Conservation (phyloP, 92 coral and sea anemone genomes). For the Hydrozoanthus gracilis region DNA sequence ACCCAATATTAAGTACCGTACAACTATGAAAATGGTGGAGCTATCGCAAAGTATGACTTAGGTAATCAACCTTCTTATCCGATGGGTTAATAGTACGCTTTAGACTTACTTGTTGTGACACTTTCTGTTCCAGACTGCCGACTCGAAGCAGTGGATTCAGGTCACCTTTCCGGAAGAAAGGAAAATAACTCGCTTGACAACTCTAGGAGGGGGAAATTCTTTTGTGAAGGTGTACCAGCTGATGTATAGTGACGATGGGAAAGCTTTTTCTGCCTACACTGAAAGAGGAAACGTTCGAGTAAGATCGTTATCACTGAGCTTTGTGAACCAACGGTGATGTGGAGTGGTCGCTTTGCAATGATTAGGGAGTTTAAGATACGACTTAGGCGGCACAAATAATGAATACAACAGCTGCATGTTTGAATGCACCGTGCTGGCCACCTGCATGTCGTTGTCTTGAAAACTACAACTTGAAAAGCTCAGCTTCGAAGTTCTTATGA, state of each 20-base stretch:
- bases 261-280: background rate
- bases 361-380: background rate
- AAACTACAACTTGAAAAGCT: too few species aligned
- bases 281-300: slow-evolving; percentile 28
- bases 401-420: background rate
- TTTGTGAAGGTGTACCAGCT: slow-evolving; percentile 30
- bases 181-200: slow-evolving; percentile 20
- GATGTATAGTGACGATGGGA: background rate
- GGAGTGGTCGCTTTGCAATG: background rate
- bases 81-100: background rate
- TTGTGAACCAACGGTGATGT: background rate
- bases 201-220: slow-evolving; percentile 13
- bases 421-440: too few species aligned
- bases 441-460: too few species aligned
- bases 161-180: slow-evolving; percentile 23
- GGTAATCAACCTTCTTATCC: background rate
- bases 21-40: too few species aligned
- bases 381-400: background rate
- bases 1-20: too few species aligned
- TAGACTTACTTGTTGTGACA: background rate
- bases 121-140: slow-evolving; percentile 14
- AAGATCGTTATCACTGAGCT: background rate
- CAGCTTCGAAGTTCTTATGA: too few species aligned
- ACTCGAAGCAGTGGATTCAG: slow-evolving; percentile 41
- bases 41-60: background rate